phyloP scores from a whole-genome alignment of 2,888 invertebrate genomes.

The Ramazzottius varieornatus region DNA sequence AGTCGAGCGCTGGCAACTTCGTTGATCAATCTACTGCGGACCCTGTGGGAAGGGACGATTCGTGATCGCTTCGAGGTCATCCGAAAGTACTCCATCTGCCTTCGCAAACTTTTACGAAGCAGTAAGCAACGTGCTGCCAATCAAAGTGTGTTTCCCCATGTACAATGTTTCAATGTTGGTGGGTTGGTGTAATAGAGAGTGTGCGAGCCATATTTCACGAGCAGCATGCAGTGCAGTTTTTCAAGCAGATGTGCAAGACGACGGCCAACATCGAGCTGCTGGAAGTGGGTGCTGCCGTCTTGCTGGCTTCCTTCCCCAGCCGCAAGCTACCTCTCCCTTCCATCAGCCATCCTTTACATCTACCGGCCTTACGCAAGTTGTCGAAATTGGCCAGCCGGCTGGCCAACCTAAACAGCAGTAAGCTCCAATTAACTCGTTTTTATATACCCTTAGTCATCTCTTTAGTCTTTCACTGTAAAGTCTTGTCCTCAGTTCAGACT shows the following conservation, averaged over 20 bases:
- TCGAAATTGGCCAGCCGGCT: no score
- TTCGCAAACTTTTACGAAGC: neutral
- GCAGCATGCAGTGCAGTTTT: neutral
- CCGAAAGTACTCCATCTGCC: neutral
- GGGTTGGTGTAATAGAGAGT: neutral
- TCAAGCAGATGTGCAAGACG: neutral
- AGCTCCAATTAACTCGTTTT: no score
- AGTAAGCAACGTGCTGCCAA: neutral
- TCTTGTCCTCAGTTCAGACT: no score
- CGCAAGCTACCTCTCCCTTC: neutral
- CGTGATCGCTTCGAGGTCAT: neutral
- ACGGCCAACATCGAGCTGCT: neutral
- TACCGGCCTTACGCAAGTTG: neutral
- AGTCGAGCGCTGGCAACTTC: neutral
- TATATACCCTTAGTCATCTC: no score
- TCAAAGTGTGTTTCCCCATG: neutral
- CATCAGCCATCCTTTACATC: neutral
- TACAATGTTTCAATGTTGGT: neutral
- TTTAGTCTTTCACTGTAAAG: no score
- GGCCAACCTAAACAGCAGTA: no score
- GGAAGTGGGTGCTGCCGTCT: neutral
- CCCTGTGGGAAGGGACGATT: neutral
- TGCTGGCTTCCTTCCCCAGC: neutral
- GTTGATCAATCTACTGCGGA: neutral
- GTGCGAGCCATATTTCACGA: neutral